Conservation (phyloP, 2,113 vertebrate species). For the Vombatus ursinus region DNA sequence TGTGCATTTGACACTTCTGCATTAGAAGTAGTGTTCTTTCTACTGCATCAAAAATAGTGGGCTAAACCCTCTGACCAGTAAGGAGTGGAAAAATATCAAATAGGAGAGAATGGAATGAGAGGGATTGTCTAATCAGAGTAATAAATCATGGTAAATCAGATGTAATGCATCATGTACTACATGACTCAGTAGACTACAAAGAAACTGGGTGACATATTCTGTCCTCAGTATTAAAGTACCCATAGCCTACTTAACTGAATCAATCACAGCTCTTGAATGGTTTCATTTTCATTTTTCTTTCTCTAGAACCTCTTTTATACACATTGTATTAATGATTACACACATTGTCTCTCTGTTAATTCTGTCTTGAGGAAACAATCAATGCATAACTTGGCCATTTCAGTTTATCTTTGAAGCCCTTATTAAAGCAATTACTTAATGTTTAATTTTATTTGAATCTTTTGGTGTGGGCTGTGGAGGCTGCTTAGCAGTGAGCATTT, state of each 20-base stretch:
- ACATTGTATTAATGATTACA: background rate
- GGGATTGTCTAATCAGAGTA: background rate
- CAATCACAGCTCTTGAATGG: background rate
- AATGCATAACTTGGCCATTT: background rate
- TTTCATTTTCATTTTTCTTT: slow-evolving; percentile 24
- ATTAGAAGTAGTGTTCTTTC: background rate
- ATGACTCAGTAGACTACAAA: slow-evolving; percentile 1
- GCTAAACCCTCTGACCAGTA: too few relatives aligned
- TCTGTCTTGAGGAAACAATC: slow-evolving; percentile 33
- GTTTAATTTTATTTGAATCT: slow-evolving; percentile 62
- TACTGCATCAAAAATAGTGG: background rate
- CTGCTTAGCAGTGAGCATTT: slow-evolving; percentile 63
- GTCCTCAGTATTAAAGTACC: background rate
- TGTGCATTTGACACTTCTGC: background rate
- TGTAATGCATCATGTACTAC: background rate
- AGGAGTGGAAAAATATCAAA: background rate
- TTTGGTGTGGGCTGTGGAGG: slow-evolving; percentile 44
- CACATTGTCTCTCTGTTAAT: background rate
- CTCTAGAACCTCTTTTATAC: background rate
- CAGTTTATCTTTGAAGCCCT: slow-evolving; percentile 22
- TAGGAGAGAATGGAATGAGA: background rate
- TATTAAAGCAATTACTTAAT: slow-evolving; percentile 56
- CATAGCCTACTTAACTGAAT: background rate
- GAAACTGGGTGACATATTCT: background rate
- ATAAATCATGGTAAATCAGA: background rate